Percentiles rank a stretch among this genome's conserved stretches.
Conservation (phyloP, 2,888 invertebrate species). For the Napeogenes inachia region DNA sequence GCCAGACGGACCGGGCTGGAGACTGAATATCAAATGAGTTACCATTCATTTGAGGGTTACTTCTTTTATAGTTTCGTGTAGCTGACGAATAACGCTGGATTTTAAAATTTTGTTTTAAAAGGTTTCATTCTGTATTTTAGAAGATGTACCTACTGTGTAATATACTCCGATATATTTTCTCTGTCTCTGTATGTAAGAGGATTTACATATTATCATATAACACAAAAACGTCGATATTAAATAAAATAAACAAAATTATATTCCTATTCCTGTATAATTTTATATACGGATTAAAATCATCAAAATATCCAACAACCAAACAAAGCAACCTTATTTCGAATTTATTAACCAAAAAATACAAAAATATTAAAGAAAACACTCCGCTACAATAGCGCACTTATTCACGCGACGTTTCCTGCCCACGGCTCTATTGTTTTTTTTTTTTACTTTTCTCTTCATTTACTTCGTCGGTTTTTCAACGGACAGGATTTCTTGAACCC, state of each 20-base stretch:
- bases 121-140: neutral
- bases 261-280: neutral
- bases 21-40: conserved; percentile 63
- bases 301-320: conserved; percentile 16
- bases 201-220: no score
- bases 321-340: conserved; percentile 28
- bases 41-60: conserved; percentile 60
- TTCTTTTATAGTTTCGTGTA: conserved; percentile 42
- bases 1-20: conserved; percentile 59
- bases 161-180: no score
- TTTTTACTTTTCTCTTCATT: conserved; percentile 72
- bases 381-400: conserved; percentile 60
- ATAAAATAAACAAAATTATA: neutral
- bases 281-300: neutral
- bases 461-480: conserved; percentile 62
- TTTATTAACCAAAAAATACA: conserved; percentile 36
- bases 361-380: conserved; percentile 43
- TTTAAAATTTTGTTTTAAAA: neutral
- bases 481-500: conserved; percentile 74
- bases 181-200: no score
- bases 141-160: neutral
- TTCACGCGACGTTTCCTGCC: conserved; percentile 71
- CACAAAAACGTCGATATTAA: no score
- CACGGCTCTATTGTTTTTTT: conserved; percentile 60
- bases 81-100: neutral